phyloP scores from a whole-genome alignment of 2,797 vertebrate species.

The Toxotes lorentzi region DNA sequence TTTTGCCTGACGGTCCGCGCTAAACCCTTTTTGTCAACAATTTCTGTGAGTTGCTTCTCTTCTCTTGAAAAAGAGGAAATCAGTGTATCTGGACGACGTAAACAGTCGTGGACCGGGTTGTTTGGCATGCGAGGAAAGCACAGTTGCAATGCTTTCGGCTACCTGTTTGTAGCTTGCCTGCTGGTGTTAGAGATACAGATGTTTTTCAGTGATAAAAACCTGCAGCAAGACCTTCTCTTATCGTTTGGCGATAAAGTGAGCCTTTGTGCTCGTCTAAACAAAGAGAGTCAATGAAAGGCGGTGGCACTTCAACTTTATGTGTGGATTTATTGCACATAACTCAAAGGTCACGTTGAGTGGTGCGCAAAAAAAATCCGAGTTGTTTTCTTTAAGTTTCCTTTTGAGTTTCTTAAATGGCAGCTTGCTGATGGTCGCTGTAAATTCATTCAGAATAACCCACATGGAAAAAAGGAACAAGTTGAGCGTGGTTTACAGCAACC shows the following conservation, averaged over 20 bases:
- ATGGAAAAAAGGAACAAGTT: constrained; percentile 39
- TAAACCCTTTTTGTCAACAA: constrained; percentile 58
- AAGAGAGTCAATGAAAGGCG: constrained; percentile 42
- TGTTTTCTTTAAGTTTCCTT: constrained; percentile 21
- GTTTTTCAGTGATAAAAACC: constrained; percentile 73
- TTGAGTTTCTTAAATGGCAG: constrained; percentile 13
- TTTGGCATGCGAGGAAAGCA: constrained; percentile 50
- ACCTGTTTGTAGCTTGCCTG: constrained; percentile 44
- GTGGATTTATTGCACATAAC: constrained; percentile 24
- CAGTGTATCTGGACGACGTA: constrained; percentile 53
- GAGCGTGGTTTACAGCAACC: constrained; percentile 40
- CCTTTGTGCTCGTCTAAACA: constrained; percentile 36
- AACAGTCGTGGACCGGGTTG: constrained; percentile 64
- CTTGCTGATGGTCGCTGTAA: constrained; percentile 7
- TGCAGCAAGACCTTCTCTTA: constrained; percentile 54
- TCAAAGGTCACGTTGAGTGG: background rate
- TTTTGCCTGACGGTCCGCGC: constrained; percentile 76
- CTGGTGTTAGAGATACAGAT: constrained; percentile 61
- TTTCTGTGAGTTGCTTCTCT: constrained; percentile 57
- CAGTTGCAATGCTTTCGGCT: constrained; percentile 35
- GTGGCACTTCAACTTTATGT: constrained; percentile 32
- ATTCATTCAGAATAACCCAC: constrained; percentile 36
- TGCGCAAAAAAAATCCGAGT: background rate
- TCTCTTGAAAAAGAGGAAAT: constrained; percentile 56
- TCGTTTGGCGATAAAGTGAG: constrained; percentile 53